These are phyloP conservation scores for Gymnocephalus cernua DNA, from an alignment of 2,113 vertebrate genomes.

Conservation along the genomic window DNA sequence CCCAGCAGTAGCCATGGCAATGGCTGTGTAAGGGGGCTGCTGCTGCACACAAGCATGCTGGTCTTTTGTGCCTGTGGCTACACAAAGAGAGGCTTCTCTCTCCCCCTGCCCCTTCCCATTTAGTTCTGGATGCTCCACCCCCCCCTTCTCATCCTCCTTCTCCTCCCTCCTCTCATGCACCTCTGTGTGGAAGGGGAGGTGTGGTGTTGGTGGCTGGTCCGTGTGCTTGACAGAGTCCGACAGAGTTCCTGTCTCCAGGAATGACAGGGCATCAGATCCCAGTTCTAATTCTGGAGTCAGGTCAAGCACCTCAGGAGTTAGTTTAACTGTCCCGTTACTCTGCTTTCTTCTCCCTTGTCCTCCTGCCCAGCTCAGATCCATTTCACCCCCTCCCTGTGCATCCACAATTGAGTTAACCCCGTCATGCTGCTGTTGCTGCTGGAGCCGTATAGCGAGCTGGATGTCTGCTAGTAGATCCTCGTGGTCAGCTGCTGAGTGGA, in stretches of 20 bases:
- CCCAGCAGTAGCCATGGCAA: constrained; percentile 56
- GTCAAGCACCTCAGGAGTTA: constrained; percentile 54
- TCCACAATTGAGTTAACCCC: constrained; percentile 2
- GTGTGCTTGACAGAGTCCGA: constrained; percentile 10
- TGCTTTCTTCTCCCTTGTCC: constrained; percentile 32
- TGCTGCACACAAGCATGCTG: constrained; percentile 69
- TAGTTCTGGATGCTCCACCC: constrained; percentile 33
- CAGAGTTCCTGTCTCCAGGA: constrained; percentile 53
- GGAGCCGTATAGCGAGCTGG: constrained; percentile 94
- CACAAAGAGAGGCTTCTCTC: constrained; percentile 76
- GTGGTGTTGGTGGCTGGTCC: background rate
- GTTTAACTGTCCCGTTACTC: constrained; percentile 49
- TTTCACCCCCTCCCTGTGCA: constrained; percentile 11
- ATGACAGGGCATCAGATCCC: constrained; percentile 77
- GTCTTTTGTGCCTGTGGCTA: constrained; percentile 82
- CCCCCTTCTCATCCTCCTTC: constrained; percentile 15
- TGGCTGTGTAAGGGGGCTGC: constrained; percentile 47
- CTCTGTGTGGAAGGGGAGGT: constrained; percentile 2
- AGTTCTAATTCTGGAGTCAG: constrained; percentile 74
- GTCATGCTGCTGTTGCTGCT: constrained; percentile 77
- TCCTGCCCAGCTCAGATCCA: constrained; percentile 25
- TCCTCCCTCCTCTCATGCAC: constrained; percentile 17
- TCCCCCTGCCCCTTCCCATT: constrained; percentile 35
- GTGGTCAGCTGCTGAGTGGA: constrained; percentile 95
- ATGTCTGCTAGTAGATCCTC: constrained; percentile 98